Conservation (phyloP, 2,888 invertebrate genomes). For the Campoplex nolae region DNA sequence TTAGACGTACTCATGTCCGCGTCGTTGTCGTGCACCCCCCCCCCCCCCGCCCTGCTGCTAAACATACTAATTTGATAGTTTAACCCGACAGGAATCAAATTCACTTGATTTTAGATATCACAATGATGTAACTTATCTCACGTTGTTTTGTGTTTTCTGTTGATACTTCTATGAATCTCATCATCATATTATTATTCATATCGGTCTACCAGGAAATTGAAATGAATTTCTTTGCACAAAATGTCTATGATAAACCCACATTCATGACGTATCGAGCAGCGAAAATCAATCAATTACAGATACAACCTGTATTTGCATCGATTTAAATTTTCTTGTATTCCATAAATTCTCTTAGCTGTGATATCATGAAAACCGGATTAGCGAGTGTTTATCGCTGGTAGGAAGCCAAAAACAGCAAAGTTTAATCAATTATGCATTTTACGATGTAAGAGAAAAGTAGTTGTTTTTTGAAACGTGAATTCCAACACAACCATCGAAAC, state of each 20-base stretch:
- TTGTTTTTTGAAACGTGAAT: background rate
- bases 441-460: background rate
- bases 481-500: slow-evolving; percentile 19
- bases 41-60: no score
- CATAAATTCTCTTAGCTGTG: background rate
- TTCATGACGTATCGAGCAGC: background rate
- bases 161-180: background rate
- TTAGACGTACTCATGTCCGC: no score
- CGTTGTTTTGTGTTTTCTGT: background rate
- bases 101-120: background rate
- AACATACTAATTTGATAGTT: background rate
- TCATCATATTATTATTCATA: background rate
- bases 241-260: background rate
- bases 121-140: background rate
- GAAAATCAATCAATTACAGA: background rate
- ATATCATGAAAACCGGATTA: background rate
- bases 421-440: slow-evolving; percentile 20
- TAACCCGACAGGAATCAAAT: background rate
- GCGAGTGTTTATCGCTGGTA: background rate
- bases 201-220: background rate
- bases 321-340: background rate
- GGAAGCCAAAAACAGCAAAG: background rate
- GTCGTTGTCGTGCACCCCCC: no score
- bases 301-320: background rate
- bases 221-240: background rate